phyloP scores from a whole-genome alignment of 2,888 invertebrate species.

The Philhelius pedissequus region DNA sequence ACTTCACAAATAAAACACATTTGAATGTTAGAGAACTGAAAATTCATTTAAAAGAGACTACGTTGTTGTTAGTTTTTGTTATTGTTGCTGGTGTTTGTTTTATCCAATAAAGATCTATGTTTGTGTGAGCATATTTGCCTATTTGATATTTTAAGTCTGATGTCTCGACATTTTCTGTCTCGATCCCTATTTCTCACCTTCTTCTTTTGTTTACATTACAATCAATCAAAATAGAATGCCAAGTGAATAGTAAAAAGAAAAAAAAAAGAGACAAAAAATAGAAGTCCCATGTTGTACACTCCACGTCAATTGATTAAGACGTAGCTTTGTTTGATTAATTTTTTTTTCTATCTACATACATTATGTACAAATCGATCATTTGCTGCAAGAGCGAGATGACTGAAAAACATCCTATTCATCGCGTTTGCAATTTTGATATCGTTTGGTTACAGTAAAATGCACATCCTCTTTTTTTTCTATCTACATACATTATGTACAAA shows the following conservation, averaged over 20 bases:
- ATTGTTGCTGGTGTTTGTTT: background rate
- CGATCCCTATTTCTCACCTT: background rate
- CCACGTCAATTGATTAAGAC: background rate
- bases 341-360: no score
- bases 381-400: no score
- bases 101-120: background rate
- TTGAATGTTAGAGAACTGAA: slow-evolving; percentile 21
- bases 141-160: slow-evolving; percentile 16
- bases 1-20: background rate
- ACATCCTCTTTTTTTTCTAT: no score
- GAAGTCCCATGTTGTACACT: background rate
- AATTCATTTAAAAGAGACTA: background rate
- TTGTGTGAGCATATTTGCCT: background rate
- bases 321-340: no score
- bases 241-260: slow-evolving; percentile 9
- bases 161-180: slow-evolving; percentile 10
- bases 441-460: no score
- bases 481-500: no score
- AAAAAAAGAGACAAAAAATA: slow-evolving; percentile 5
- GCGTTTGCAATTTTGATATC: no score
- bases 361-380: no score
- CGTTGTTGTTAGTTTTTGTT: background rate
- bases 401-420: no score
- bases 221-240: slow-evolving; percentile 51
- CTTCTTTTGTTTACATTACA: slow-evolving; percentile 19